These are phyloP conservation scores for Nymphalis c-album DNA, from an alignment of 2,888 invertebrate species.

Conservation along the genomic window DNA sequence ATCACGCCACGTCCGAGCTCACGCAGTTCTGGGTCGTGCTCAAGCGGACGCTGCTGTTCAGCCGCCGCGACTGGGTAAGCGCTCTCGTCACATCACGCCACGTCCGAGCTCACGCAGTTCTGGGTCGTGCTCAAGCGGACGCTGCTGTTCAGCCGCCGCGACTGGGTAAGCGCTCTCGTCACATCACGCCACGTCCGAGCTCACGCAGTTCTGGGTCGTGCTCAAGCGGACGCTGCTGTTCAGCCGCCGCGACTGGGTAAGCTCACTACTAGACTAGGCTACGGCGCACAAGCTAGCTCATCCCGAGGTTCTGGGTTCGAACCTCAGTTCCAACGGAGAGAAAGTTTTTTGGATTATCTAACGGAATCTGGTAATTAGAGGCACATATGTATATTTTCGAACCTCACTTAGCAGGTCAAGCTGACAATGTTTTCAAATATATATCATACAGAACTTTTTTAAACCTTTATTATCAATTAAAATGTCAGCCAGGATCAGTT, in stretches of 20 bases:
- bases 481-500: too few relatives aligned
- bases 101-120: constrained; percentile 90
- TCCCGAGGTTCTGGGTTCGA: too few relatives aligned
- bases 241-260: constrained; percentile 93
- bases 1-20: constrained; percentile 91
- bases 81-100: too few relatives aligned
- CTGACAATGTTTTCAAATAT: too few relatives aligned
- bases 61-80: constrained; percentile 91
- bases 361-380: too few relatives aligned
- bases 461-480: too few relatives aligned
- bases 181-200: constrained; percentile 92
- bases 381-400: too few relatives aligned
- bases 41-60: constrained; percentile 91
- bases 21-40: constrained; percentile 94
- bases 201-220: constrained; percentile 93
- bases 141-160: constrained; percentile 90
- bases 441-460: too few relatives aligned
- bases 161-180: constrained; percentile 89
- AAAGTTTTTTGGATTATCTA: too few relatives aligned
- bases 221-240: constrained; percentile 91
- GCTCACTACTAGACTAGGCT: neutral
- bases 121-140: constrained; percentile 93
- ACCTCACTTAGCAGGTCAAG: too few relatives aligned
- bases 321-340: too few relatives aligned
- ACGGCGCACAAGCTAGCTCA: too few relatives aligned